phyloP scores from a whole-genome alignment of 2,888 invertebrate species.

The Troglohyphantes excavatus region DNA sequence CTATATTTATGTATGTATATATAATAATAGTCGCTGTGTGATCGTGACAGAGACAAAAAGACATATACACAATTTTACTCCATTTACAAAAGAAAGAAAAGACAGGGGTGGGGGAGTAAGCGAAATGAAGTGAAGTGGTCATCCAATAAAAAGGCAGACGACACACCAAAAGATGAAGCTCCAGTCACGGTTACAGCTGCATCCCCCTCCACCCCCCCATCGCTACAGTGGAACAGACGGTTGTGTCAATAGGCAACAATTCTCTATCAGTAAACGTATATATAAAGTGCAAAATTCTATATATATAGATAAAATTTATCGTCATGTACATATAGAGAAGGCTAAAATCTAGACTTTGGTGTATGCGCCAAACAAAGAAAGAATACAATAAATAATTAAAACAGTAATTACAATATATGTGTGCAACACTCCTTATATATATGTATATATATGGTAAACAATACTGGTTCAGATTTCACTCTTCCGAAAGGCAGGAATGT shows the following conservation, averaged over 20 bases:
- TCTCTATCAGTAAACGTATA: background rate
- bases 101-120: background rate
- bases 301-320: background rate
- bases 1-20: constrained; percentile 71
- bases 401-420: constrained; percentile 25
- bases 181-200: background rate
- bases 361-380: constrained; percentile 8
- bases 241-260: too few species aligned
- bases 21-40: constrained; percentile 58
- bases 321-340: constrained; percentile 12
- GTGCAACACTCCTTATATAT: constrained; percentile 50
- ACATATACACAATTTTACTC: constrained; percentile 19
- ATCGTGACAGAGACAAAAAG: constrained; percentile 40
- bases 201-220: too few species aligned
- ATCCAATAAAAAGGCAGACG: constrained; percentile 13
- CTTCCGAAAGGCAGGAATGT: constrained; percentile 28
- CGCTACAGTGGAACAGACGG: too few species aligned
- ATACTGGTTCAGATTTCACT: constrained; percentile 36
- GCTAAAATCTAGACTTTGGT: constrained; percentile 41
- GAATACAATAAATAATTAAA: constrained; percentile 59
- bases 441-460: constrained; percentile 28
- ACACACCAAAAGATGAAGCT: constrained; percentile 16
- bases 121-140: constrained; percentile 19
- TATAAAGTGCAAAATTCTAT: constrained; percentile 9
- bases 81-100: constrained; percentile 36